Evolutionary conservation across 2,797 vertebrate species (phyloP).

Genomic region (Lerista edwardsae): DNA sequence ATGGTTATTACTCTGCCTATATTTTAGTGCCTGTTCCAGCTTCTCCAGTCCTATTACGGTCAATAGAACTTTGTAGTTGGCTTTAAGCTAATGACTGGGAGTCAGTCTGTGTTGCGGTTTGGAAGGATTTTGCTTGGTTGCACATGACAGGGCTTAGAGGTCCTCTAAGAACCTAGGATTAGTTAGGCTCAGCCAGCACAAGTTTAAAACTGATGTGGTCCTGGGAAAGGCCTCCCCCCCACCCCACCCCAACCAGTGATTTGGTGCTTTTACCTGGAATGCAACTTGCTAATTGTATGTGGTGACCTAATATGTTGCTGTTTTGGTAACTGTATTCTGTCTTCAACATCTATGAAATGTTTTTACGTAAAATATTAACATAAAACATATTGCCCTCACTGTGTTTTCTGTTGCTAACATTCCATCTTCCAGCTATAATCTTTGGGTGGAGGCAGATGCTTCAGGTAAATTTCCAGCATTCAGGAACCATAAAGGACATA

Average conservation of each 20-base stretch:
- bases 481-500: background rate
- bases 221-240: background rate
- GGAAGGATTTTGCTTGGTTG: background rate
- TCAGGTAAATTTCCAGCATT: background rate
- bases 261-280: background rate
- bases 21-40: background rate
- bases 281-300: background rate
- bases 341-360: background rate
- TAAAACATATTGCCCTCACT: background rate
- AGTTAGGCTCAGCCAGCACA: background rate
- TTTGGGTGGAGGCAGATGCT: background rate
- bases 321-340: constrained; percentile 11
- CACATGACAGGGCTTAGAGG: background rate
- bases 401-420: background rate
- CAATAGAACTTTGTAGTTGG: background rate
- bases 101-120: background rate
- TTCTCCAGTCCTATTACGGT: background rate
- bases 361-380: constrained; percentile 14
- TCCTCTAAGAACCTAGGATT: background rate
- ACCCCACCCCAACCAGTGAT: background rate
- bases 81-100: background rate
- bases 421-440: no score
- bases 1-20: background rate
- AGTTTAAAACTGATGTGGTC: background rate
- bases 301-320: background rate